Evolutionary conservation across 2,113 vertebrate species (phyloP).

Genomic region (Gnathonemus longibarbis): DNA sequence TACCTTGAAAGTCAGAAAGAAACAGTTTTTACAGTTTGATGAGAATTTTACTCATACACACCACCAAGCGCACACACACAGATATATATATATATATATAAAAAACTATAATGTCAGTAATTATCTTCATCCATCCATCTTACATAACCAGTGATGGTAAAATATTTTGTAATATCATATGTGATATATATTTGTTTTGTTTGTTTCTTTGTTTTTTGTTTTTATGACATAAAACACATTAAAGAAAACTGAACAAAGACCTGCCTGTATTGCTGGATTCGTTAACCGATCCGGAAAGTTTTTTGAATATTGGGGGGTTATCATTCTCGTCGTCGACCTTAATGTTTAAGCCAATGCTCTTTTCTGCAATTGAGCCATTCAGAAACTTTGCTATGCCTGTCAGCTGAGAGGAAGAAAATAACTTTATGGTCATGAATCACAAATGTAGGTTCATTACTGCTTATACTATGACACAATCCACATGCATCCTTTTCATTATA

Average conservation of each 20-base stretch:
- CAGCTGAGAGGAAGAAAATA: slow-evolving; percentile 24
- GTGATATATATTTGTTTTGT: not conserved
- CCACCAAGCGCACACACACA: not conserved
- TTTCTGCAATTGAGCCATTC: slow-evolving; percentile 31
- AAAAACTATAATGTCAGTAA: not conserved
- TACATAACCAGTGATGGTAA: not conserved
- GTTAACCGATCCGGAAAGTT: slow-evolving; percentile 8
- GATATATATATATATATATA: too few species aligned
- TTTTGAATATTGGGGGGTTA: slow-evolving; percentile 38
- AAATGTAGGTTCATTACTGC: not conserved
- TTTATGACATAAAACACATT: not conserved
- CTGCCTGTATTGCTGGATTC: slow-evolving; percentile 39
- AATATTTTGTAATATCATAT: not conserved
- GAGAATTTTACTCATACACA: not conserved
- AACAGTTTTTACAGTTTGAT: not conserved
- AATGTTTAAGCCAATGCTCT: slow-evolving; percentile 25
- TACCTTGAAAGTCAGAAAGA: slow-evolving; percentile 38
- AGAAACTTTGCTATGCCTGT: slow-evolving; percentile 27
- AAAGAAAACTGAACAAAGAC: not conserved
- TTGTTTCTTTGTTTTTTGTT: not conserved
- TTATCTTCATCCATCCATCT: not conserved
- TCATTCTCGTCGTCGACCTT: slow-evolving; percentile 42
- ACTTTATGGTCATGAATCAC: not conserved
- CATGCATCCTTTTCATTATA: not conserved
- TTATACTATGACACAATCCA: not conserved